Evolutionary conservation across 2,797 vertebrate species (phyloP).

Genomic region (Sitta carolinensis): DNA sequence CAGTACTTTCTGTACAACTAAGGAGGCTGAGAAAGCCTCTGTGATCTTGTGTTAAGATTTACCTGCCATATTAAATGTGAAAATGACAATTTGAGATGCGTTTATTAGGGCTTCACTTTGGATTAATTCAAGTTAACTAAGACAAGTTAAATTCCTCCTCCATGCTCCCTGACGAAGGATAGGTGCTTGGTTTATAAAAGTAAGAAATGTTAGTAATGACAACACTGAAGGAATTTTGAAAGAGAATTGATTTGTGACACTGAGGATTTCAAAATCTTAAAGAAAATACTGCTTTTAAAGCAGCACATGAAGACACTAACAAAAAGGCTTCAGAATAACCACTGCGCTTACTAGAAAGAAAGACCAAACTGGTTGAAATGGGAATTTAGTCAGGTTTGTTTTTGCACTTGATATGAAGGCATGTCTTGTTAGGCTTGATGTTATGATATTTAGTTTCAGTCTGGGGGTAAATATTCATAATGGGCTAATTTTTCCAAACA

Average conservation of each 20-base stretch:
- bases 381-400: not conserved
- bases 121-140: not conserved
- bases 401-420: not conserved
- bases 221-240: not conserved
- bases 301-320: not conserved
- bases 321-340: not conserved
- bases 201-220: not conserved
- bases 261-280: not conserved
- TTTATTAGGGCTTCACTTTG: not conserved
- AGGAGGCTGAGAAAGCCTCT: not conserved
- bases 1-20: not conserved
- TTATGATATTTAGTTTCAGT: not conserved
- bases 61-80: not conserved
- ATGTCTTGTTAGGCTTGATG: not conserved
- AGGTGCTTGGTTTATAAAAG: not conserved
- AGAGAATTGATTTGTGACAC: fast-evolving
- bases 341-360: not conserved
- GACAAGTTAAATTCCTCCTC: not conserved
- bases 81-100: not conserved
- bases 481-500: not conserved
- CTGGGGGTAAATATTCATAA: not conserved
- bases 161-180: not conserved
- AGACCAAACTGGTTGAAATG: not conserved
- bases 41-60: not conserved
- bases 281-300: not conserved